Evolutionary conservation across 2,113 vertebrate genomes (phyloP).

Genomic region (Anser brachyrhynchus): DNA sequence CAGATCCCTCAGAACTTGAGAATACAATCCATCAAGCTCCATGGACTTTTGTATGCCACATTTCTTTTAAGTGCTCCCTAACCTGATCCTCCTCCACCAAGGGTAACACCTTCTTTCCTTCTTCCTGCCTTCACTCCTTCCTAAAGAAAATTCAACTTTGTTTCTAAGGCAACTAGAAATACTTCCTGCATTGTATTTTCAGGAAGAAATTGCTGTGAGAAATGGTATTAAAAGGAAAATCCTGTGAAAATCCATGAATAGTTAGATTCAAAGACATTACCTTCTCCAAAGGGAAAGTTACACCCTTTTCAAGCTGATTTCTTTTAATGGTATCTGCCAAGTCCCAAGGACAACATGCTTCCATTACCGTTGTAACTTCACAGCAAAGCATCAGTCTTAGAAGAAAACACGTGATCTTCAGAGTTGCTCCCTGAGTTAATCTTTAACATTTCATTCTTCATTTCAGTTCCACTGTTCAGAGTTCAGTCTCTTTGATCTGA

Average conservation of each 20-base stretch:
- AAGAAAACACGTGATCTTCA: neutral
- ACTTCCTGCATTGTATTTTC: neutral
- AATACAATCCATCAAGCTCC: neutral
- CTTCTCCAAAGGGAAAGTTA: neutral
- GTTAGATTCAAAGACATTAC: neutral
- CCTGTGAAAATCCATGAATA: neutral
- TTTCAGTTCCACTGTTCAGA: neutral
- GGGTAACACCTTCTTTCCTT: neutral
- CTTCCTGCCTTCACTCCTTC: neutral
- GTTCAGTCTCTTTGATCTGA: neutral
- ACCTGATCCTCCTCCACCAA: neutral
- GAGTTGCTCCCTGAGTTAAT: neutral
- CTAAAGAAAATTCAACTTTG: neutral
- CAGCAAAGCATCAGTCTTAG: neutral
- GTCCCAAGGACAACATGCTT: neutral
- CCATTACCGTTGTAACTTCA: too few relatives aligned
- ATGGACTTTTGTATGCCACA: neutral
- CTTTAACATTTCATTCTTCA: neutral
- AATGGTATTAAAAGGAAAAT: too few relatives aligned
- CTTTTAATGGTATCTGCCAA: neutral
- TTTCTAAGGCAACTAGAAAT: neutral
- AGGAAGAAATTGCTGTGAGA: neutral
- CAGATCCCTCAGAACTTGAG: neutral
- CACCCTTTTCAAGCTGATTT: neutral
- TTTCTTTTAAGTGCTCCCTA: neutral